Conservation (phyloP, 2,113 vertebrate species). For the zebrafish (Danio rerio) region DNA sequence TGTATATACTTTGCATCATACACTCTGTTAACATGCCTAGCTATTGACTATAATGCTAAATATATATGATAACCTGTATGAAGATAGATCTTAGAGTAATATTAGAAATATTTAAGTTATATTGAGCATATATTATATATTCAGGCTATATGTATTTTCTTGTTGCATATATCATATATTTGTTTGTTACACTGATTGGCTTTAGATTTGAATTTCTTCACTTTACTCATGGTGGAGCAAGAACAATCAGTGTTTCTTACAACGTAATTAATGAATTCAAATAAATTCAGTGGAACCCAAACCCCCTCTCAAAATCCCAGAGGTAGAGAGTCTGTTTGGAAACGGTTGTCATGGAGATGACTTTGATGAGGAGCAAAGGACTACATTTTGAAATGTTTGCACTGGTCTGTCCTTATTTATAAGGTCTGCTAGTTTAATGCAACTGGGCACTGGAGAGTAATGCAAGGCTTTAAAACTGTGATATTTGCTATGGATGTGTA, state of each 20-base stretch:
- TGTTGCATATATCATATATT: neutral
- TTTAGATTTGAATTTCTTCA: neutral
- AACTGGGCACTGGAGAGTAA: neutral
- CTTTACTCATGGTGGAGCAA: neutral
- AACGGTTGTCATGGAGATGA: constrained; percentile 63
- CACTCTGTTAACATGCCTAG: too few species aligned
- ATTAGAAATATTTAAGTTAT: neutral
- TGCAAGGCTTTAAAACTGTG: neutral
- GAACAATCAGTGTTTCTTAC: constrained; percentile 22
- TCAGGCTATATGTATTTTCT: too few species aligned
- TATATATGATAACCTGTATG: neutral
- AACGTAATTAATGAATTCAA: constrained; percentile 70
- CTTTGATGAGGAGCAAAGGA: constrained; percentile 55
- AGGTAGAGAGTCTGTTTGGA: constrained; percentile 65
- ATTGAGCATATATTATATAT: too few species aligned
- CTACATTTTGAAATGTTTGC: constrained; percentile 41
- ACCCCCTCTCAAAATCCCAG: constrained; percentile 61
- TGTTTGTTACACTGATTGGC: neutral
- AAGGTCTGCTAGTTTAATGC: neutral
- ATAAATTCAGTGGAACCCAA: constrained; percentile 66
- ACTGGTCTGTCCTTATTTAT: constrained; percentile 26
- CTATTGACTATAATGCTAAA: neutral
- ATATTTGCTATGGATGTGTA: neutral
- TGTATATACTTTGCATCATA: too few species aligned
- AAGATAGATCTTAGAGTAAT: neutral